Base-by-base conservation (phyloP, 2,797 vertebrate genomes). In the Centroberyx gerrardi region DNA sequence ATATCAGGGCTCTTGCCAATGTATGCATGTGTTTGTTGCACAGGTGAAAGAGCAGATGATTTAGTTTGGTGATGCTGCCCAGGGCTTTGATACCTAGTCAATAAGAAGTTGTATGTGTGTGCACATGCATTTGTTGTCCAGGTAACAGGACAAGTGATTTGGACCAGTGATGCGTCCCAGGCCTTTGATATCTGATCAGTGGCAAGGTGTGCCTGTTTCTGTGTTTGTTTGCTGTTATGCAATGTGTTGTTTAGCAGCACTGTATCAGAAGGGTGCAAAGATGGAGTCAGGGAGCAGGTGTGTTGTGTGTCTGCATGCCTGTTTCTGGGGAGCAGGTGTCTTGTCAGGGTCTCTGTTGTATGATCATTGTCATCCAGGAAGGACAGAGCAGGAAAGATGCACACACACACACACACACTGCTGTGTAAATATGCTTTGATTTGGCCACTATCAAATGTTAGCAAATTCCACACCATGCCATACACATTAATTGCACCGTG, bases 121-220 rank as follows among this genome's bases (percentile, higher is more conserved):
- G 48, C 49, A 17, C 62, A 62, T 67, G 42, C 12, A 49, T 76
- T 62, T 74, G 72, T 86, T 48, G 65, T 80, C 70, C 77, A 61
- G 73, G 71, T 64, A 71, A 68, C 73, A 60, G 69, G 62, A 72
- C 62, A 82, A 74, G 65, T 72, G 79, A 22, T 70, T 78, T 69
- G 40, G 46, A 53, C 8, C 58, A 62, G 14, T 5, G 42, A 59
- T 64, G 75, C 65, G 38, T 68, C 17, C 18, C 17, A 63, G 36
- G 8, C 38, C 62, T 84, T 81, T 83, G 80, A 74, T 77, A 84
- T 83, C 80, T 72, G 76, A 78, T 86, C 62, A 83, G 74, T 68
- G 40, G 46, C 80, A 78, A 79, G 68, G 67, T 80, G 59, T 67
- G 76, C 29, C 14, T 59, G 69, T 69, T 22, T 31, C 10, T 38